Conservation (phyloP, 2,888 invertebrate genomes). For the Chromoteleia sp. region DNA sequence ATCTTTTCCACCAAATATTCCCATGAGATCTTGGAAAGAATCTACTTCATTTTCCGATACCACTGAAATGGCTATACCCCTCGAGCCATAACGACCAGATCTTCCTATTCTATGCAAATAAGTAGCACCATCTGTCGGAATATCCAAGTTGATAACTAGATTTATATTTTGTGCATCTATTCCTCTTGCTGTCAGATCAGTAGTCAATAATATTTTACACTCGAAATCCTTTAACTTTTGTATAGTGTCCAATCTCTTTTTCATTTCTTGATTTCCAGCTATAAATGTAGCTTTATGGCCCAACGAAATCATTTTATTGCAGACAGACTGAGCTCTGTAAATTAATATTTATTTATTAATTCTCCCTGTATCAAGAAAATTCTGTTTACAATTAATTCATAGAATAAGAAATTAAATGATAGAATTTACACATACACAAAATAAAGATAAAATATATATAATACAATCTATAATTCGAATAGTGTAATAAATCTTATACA, state of each 20-base stretch:
- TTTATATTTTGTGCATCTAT: constrained; percentile 97
- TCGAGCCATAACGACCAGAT: constrained; percentile 96
- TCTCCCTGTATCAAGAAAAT: too few species aligned
- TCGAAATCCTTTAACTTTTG: constrained; percentile 91
- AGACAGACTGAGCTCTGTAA: constrained; percentile 91
- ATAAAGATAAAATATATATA: too few species aligned
- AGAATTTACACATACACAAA: too few species aligned
- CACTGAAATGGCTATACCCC: constrained; percentile 92
- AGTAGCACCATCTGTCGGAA: constrained; percentile 91
- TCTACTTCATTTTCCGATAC: constrained; percentile 88
- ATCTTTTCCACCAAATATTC: constrained; percentile 86
- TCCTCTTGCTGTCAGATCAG: constrained; percentile 96
- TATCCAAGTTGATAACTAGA: constrained; percentile 96
- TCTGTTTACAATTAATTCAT: too few species aligned
- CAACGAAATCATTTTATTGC: constrained; percentile 88
- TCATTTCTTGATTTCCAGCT: constrained; percentile 92
- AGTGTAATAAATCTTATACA: too few species aligned
- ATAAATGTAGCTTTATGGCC: constrained; percentile 93
- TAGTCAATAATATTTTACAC: constrained; percentile 94
- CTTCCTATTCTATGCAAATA: constrained; percentile 98
- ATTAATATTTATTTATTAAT: too few species aligned
- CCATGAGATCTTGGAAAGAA: constrained; percentile 87
- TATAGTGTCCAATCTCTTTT: constrained; percentile 90
- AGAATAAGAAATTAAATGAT: too few species aligned
- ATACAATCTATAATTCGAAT: too few species aligned